A percentile compares a stretch with the other conserved stretches of the same genome.
These are phyloP conservation scores for Tonatia bakeri DNA, from an alignment of 2,113 vertebrate genomes.

Conservation along the genomic window DNA sequence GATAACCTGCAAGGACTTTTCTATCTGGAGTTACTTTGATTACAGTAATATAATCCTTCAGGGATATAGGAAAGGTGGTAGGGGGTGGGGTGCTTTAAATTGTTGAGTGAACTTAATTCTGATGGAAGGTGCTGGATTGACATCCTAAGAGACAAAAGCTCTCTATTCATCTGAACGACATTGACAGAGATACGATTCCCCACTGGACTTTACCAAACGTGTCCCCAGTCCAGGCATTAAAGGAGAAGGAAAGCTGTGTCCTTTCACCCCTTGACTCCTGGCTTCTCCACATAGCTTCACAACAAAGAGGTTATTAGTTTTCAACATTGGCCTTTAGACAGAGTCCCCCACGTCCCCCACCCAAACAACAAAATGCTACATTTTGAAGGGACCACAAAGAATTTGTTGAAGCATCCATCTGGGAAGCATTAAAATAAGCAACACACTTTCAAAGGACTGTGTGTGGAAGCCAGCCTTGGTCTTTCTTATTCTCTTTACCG, in stretches of 20 bases:
- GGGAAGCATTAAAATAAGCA: conserved; percentile 10
- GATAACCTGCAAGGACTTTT: conserved; percentile 45
- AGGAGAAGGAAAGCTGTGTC: not conserved
- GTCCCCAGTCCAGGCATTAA: not conserved
- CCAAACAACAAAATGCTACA: not conserved
- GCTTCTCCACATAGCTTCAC: not conserved
- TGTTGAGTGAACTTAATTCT: conserved; percentile 59
- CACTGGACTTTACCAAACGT: not conserved
- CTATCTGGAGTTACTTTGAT: conserved; percentile 52
- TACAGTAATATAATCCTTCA: conserved; percentile 50
- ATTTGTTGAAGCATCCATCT: not conserved
- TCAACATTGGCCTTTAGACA: not conserved
- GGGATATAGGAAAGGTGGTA: conserved; percentile 32
- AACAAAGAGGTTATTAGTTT: not conserved
- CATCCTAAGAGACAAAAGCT: conserved; percentile 62
- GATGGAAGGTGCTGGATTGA: conserved; percentile 52
- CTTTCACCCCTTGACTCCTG: not conserved
- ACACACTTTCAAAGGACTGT: conserved; percentile 11
- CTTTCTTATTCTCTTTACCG: not conserved
- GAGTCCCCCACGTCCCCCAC: not conserved
- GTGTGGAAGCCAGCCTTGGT: not conserved
- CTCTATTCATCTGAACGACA: conserved; percentile 27
- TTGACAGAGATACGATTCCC: not conserved
- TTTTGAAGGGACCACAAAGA: not conserved
- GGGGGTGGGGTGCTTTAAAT: conserved; percentile 36